A percentile compares a stretch with the other conserved stretches of the same genome.
Conservation (phyloP, 1,140 invertebrate genomes). For the Elysia chlorotica region DNA sequence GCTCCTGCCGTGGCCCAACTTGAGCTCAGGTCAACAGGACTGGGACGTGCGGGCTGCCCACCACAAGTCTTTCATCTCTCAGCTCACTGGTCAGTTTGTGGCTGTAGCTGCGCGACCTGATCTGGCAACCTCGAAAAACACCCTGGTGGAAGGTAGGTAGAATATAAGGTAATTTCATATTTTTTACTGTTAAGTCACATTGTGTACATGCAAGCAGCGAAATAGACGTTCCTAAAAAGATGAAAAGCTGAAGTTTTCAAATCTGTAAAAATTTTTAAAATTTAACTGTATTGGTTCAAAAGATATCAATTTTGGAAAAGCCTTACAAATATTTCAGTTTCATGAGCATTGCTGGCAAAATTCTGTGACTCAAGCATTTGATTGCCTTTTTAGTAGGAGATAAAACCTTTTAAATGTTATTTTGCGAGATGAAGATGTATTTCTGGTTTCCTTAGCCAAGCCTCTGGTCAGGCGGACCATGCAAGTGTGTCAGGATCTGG, state of each 20-base stretch:
- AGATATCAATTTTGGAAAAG: no score
- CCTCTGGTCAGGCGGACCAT: conserved; percentile 60
- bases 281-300: no score
- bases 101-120: conserved; percentile 45
- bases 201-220: no score
- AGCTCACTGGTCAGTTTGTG: conserved; percentile 55
- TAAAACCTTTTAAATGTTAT: not conserved
- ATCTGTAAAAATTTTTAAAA: no score
- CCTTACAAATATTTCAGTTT: no score
- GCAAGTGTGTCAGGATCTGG: conserved; percentile 61
- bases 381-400: not conserved
- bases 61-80: conserved; percentile 54
- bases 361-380: no score
- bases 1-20: conserved; percentile 66
- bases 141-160: conserved; percentile 56
- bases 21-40: conserved; percentile 61
- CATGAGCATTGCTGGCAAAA: no score
- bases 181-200: no score
- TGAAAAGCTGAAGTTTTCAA: no score
- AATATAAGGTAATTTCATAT: no score
- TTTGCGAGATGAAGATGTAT: no score
- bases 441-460: conserved; percentile 58
- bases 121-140: conserved; percentile 42
- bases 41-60: conserved; percentile 62
- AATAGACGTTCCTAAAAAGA: no score